phyloP scores from a whole-genome alignment of 1,140 invertebrate genomes.

The Neocloeon triangulifer region DNA sequence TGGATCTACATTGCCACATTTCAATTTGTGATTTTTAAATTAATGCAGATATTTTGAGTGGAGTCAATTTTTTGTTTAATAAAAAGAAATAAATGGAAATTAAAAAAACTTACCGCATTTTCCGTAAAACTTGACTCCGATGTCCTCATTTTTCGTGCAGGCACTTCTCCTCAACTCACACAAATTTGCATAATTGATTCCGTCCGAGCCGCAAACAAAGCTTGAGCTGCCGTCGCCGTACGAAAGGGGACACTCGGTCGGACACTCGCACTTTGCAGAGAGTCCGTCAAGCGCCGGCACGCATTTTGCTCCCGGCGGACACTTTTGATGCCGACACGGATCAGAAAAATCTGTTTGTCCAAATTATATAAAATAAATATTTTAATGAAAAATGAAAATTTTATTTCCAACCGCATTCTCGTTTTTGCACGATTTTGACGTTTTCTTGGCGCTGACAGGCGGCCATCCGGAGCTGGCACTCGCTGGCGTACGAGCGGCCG shows the following conservation, averaged over 20 bases:
- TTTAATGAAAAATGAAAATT: too few species aligned
- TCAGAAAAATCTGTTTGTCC: too few species aligned
- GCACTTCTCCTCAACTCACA: constrained; percentile 62
- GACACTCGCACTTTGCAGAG: constrained; percentile 65
- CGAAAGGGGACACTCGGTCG: too few species aligned
- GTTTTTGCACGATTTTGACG: constrained; percentile 50
- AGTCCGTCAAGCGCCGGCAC: too few species aligned
- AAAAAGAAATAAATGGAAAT: too few species aligned
- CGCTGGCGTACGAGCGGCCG: constrained; percentile 56
- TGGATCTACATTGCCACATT: too few species aligned
- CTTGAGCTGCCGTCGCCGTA: constrained; percentile 43
- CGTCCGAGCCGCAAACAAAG: constrained; percentile 51
- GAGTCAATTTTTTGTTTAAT: too few species aligned
- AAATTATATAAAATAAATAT: too few species aligned
- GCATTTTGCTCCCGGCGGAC: too few species aligned
- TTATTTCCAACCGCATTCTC: constrained; percentile 71
- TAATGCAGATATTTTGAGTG: too few species aligned
- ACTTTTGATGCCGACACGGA: too few species aligned
- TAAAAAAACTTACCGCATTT: constrained; percentile 84
- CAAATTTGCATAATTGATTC: constrained; percentile 45
- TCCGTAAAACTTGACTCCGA: constrained; percentile 63
- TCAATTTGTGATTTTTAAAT: too few species aligned
- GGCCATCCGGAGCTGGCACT: constrained; percentile 63
- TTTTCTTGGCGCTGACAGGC: constrained; percentile 42
- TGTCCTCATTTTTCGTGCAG: constrained; percentile 45